Percentiles rank a stretch among this genome's conserved stretches.
Evolutionary conservation across 2,797 vertebrate species (phyloP).

Genomic region (Myotis vivesi): DNA sequence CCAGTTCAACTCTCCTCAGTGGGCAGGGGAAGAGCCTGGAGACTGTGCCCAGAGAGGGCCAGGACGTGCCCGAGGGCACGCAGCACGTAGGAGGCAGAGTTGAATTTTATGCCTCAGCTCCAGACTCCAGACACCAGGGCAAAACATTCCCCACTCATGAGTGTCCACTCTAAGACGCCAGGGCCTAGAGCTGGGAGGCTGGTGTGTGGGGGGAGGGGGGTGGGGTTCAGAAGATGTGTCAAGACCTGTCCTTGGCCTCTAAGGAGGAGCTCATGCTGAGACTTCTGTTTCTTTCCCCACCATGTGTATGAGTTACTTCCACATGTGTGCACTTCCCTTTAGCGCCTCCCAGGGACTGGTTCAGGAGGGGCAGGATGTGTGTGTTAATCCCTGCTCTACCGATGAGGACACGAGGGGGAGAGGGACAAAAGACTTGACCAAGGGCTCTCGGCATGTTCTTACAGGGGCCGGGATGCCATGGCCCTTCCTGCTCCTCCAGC

Average conservation of each 20-base stretch:
- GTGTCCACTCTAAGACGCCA: background rate
- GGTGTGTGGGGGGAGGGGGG: no score
- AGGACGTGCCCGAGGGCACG: background rate
- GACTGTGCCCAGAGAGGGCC: conserved; percentile 8
- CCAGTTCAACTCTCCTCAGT: background rate
- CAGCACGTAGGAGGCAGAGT: background rate
- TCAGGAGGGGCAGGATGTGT: background rate
- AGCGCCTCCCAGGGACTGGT: background rate
- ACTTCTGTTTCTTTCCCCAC: background rate
- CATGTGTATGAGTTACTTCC: background rate
- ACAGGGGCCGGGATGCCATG: background rate
- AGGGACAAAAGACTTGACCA: background rate
- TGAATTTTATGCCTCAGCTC: background rate
- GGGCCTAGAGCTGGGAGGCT: background rate
- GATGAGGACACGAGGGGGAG: background rate
- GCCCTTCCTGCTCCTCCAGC: background rate
- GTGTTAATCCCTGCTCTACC: background rate
- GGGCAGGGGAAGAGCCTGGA: background rate
- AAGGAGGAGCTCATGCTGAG: background rate
- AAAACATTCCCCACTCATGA: fast-evolving
- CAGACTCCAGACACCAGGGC: no score
- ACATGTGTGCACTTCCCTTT: background rate
- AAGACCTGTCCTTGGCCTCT: background rate
- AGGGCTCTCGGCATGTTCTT: background rate
- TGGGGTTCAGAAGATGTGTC: background rate